Evolutionary conservation across 2,888 invertebrate species (phyloP), one percentile per base, ranked within the genome.

Genomic region (Petrophora chlorosata): DNA sequence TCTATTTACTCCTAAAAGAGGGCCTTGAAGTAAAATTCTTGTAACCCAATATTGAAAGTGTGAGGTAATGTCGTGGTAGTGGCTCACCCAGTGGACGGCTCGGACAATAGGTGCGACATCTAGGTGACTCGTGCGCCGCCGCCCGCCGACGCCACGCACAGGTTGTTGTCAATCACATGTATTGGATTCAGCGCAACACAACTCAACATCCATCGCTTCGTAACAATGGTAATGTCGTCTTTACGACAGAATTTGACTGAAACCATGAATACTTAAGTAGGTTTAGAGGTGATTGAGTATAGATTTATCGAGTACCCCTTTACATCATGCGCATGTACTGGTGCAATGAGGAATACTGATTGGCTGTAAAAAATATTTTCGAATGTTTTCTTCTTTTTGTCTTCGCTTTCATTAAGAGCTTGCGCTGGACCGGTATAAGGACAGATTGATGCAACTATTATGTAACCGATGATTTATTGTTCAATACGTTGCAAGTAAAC

Each of bases 41-140:
- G 90, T 90, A 89, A 87, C 85, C 85, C 85, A 87, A 87, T 90
- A 89, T 90, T 84, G 89, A 81, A 82, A 82, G 87, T 85, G 76
- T 90, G 90, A 90, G 85, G 90, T 89, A 90, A 89, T 83, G 76
- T 69, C 67, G 67, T 61, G 66, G 73, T 63, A 72, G 79, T 72
- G 88, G 84, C 86, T 86, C 88, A 79, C 86, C 89, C 89, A 84
- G 77, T 68, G 76, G 73, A 68, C 66, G 65, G 65, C 73, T 70
- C 75, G 83, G 86, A 88, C 88, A 88, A 88, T 88, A 84, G 90
- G 90, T 75, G 88, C 80, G 88, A 89, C 88, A 86, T 76, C 83
- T 88, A 85, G 89, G 89, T 85, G 87, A 87, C 80, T 82, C 88
- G 89, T 82, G 83, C 76, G 73, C 61, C 66, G 60, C 56, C 65